Evolutionary conservation across 2,113 vertebrate species (phyloP).

Genomic region (Strigops habroptila): DNA sequence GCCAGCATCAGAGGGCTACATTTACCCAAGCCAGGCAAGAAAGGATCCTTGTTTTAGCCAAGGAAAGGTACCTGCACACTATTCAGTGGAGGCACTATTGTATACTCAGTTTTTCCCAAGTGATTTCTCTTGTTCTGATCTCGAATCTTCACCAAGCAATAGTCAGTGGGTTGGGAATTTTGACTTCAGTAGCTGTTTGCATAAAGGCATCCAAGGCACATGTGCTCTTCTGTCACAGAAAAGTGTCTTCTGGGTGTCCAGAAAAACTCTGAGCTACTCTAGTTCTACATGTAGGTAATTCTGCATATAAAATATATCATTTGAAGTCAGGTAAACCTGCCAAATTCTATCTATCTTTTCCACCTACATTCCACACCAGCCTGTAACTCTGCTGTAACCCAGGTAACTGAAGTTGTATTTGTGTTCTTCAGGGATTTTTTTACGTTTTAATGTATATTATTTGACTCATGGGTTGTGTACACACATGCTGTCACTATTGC

Average conservation of each 20-base stretch:
- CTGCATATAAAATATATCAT: background rate
- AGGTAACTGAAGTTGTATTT: background rate
- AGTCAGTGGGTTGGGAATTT: background rate
- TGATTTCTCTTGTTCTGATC: background rate
- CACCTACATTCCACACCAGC: background rate
- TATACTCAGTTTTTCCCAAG: background rate
- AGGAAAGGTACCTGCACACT: rapidly evolving
- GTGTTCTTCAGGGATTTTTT: background rate
- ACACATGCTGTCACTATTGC: background rate
- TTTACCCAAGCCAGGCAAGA: background rate
- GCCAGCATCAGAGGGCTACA: background rate
- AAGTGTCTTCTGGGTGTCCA: background rate
- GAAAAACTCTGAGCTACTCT: background rate
- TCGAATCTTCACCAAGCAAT: background rate
- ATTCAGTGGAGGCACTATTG: background rate
- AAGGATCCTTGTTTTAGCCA: background rate
- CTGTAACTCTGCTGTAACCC: background rate
- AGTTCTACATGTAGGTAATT: background rate
- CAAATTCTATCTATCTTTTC: background rate
- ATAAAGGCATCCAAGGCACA: background rate
- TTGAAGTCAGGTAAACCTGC: background rate
- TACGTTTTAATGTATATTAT: background rate
- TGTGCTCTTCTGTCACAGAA: rapidly evolving
- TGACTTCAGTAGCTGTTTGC: background rate
- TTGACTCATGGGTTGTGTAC: background rate